Base-by-base conservation (phyloP, 2,797 vertebrate species). In the Florisuga fusca region DNA sequence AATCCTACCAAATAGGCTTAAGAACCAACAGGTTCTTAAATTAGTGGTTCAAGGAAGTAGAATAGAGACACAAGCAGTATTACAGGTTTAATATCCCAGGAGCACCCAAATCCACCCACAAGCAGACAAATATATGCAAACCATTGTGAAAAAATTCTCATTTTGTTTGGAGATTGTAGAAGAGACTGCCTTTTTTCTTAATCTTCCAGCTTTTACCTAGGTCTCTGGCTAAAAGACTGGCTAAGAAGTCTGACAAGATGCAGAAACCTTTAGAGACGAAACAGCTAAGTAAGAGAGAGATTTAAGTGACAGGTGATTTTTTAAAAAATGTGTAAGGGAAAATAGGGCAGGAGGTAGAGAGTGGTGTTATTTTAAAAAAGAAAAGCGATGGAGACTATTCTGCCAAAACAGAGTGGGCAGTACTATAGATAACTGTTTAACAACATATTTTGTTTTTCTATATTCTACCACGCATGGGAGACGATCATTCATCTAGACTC, bases 11-110 rank as follows among this genome's bases (percentile, higher is more conserved):
- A 87, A 88, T 4, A 72, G 55, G 38, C 38, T 41, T 41, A 41
- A 41, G 38, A 41, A 36, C 62, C 54, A 94, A 81, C 66, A 73
- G 55, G 74, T 82, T 91, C 46, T 75, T 78, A 78, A 75, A 93
- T 81, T 81, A 90, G 38, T 68, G 43, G 79, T 86, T 94, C 62
- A 63, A 90, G 76, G 87, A 96, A 93, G 79, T 34, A 75, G n/a
- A 71, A 71, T 12, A 80, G 57, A 90, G 5, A 82, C 33, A 68
- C 26, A 93, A 86, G 89, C 63, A 86, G 89, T 48, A 78, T 58
- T 90, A 91, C 90, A 91, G 80, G 95, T 94, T 95, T 96, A 84
- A 93, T 88, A 23, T 64, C 76, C 73, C 51, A 90, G 51, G 17
- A 87, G 79, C 69, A 88, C 48, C 73, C 51, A 71, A 81, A 91